Conservation (phyloP, 2,113 vertebrate genomes). For the Archocentrus centrarchus region DNA sequence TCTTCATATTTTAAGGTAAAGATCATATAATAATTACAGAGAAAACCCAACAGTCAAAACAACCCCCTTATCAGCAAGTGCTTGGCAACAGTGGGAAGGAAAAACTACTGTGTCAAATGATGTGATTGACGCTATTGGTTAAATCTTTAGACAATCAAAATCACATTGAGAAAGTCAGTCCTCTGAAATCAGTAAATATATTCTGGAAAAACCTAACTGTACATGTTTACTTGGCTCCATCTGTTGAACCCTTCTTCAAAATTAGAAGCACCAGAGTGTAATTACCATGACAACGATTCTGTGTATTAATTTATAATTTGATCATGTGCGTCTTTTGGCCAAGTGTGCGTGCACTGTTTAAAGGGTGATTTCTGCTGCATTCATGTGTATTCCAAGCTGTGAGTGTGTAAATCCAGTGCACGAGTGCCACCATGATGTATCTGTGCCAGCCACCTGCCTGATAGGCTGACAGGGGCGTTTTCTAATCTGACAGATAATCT, state of each 20-base stretch:
- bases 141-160: neutral
- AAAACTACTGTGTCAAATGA: too few species aligned
- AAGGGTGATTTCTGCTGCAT: neutral
- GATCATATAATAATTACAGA: too few species aligned
- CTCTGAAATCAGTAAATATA: rapidly evolving
- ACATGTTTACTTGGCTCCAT: neutral
- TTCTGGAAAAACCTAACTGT: neutral
- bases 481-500: conserved; percentile 84
- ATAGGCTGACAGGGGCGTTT: conserved; percentile 71
- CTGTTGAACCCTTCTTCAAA: neutral
- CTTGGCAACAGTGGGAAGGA: too few species aligned
- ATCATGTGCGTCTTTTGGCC: neutral
- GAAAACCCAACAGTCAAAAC: too few species aligned
- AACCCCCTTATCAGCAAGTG: too few species aligned
- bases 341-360: neutral
- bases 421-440: conserved; percentile 63
- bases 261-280: neutral
- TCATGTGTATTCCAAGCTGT: neutral
- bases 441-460: conserved; percentile 68
- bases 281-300: neutral
- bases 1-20: too few species aligned
- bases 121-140: neutral
- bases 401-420: conserved; percentile 7
- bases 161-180: neutral
- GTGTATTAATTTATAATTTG: neutral